Evolutionary conservation across 2,797 vertebrate genomes (phyloP).

Genomic region (Rhinatrema bivittatum): DNA sequence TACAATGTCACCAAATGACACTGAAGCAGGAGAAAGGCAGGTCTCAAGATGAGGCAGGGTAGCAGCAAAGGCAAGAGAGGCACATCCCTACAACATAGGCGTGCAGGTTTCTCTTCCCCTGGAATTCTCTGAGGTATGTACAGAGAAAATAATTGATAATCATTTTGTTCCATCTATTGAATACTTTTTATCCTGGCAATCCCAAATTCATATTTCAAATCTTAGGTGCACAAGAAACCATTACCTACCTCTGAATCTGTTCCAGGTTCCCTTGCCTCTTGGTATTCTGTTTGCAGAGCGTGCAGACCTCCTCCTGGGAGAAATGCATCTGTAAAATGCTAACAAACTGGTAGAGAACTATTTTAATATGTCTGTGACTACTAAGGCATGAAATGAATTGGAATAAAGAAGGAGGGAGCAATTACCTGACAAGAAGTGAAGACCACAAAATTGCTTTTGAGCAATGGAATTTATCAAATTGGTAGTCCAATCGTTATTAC

Average conservation of each 20-base stretch:
- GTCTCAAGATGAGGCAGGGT: too few species aligned
- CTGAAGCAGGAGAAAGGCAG: too few species aligned
- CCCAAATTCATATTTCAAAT: background rate
- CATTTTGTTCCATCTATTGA: too few species aligned
- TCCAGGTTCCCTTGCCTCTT: background rate
- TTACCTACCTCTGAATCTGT: background rate
- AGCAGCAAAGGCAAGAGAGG: too few species aligned
- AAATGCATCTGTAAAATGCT: background rate
- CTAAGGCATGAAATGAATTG: constrained; percentile 10
- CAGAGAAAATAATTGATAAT: too few species aligned
- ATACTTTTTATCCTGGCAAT: background rate
- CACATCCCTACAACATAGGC: too few species aligned
- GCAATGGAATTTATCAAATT: background rate
- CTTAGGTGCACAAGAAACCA: background rate
- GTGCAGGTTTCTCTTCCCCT: too few species aligned
- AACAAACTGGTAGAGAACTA: background rate
- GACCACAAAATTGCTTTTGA: background rate
- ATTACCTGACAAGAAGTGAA: background rate
- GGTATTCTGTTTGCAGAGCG: constrained; percentile 1
- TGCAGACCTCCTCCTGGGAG: background rate
- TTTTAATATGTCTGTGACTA: constrained; percentile 1
- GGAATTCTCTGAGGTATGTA: too few species aligned
- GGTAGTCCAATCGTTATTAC: too few species aligned
- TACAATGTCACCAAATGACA: too few species aligned
- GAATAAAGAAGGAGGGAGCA: background rate